Evolutionary conservation across 2,888 invertebrate genomes (phyloP).

Genomic region (Aleiodes leptofemur): DNA sequence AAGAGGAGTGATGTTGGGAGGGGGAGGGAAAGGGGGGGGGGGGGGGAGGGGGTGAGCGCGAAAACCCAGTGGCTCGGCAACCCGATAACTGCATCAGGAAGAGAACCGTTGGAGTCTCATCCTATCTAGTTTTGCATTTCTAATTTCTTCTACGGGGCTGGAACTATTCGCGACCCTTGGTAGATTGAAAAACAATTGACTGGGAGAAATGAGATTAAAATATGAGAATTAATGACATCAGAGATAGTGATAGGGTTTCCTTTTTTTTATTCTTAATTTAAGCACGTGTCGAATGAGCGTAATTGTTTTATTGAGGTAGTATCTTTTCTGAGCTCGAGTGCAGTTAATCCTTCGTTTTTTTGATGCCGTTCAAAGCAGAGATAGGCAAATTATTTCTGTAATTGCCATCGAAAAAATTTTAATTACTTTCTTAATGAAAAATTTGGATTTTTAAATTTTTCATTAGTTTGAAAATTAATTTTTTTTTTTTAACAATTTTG

Average conservation of each 20-base stretch:
- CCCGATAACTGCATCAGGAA: slow-evolving; percentile 54
- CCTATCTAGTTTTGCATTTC: slow-evolving; percentile 26
- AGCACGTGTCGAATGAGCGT: background rate
- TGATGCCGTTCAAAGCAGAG: too few species aligned
- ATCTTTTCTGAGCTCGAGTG: too few species aligned
- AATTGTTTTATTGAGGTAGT: too few species aligned
- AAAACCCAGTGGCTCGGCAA: slow-evolving; percentile 56
- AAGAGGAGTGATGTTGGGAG: background rate
- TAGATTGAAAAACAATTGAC: slow-evolving; percentile 32
- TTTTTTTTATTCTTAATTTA: background rate
- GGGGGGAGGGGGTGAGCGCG: slow-evolving; percentile 26
- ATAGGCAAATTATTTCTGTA: too few species aligned
- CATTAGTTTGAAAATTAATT: too few species aligned
- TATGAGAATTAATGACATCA: slow-evolving; percentile 6
- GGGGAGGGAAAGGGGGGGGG: background rate
- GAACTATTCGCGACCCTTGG: background rate
- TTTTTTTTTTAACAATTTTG: too few species aligned
- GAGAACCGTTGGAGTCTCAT: slow-evolving; percentile 16
- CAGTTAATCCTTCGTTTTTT: too few species aligned
- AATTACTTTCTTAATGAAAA: too few species aligned
- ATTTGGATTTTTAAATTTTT: too few species aligned
- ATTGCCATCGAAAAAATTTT: too few species aligned
- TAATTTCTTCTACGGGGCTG: slow-evolving; percentile 16
- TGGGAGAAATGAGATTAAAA: slow-evolving; percentile 12
- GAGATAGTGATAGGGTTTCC: background rate